phyloP scores from a whole-genome alignment of 2,113 vertebrate genomes.

The Psettodes erumei region DNA sequence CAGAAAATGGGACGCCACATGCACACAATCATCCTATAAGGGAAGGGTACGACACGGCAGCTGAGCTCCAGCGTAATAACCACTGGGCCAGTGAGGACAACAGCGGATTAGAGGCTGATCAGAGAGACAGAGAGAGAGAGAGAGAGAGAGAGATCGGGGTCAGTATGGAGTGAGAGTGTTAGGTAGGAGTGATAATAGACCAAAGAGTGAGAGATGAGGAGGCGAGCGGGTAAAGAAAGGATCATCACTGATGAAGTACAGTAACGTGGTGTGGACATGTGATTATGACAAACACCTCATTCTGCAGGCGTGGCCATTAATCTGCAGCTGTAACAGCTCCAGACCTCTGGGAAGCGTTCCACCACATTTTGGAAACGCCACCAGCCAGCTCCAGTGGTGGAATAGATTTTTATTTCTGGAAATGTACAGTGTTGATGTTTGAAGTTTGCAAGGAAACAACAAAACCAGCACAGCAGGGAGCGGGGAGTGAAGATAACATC shows the following conservation, averaged over 20 bases:
- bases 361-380: neutral
- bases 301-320: neutral
- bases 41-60: conserved; percentile 20
- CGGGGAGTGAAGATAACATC: neutral
- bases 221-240: neutral
- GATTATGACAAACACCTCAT: neutral
- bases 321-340: neutral
- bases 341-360: neutral
- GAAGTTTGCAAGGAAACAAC: neutral
- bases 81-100: conserved; percentile 50
- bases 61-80: conserved; percentile 48
- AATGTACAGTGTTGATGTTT: neutral
- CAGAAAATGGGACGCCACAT: conserved; percentile 43
- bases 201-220: conserved; percentile 25
- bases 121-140: conserved; percentile 59
- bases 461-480: neutral
- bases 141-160: conserved; percentile 64
- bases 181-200: conserved; percentile 12
- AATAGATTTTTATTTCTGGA: neutral
- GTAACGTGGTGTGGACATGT: neutral
- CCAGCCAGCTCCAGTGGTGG: neutral
- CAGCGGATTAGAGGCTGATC: conserved; percentile 69
- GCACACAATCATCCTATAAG: conserved; percentile 28
- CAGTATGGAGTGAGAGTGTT: conserved; percentile 50
- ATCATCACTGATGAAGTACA: neutral